phyloP scores from a whole-genome alignment of 2,888 invertebrate genomes.

The Chouioia cunea region DNA sequence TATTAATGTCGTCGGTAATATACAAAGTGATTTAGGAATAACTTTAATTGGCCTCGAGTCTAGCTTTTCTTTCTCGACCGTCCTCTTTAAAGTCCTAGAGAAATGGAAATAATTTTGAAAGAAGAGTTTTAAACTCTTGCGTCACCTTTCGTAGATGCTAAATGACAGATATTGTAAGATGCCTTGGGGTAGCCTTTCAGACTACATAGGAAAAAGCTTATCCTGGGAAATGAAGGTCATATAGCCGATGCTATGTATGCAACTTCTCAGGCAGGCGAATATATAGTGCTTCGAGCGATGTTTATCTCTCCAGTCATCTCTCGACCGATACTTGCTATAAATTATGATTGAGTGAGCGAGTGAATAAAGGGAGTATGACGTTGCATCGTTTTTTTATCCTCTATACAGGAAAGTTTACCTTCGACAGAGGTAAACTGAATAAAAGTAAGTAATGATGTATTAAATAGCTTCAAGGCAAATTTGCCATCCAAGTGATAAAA shows the following conservation, averaged over 20 bases:
- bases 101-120: not conserved
- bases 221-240: constrained; percentile 49
- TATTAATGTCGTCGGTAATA: constrained; percentile 28
- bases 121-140: constrained; percentile 25
- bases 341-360: not conserved
- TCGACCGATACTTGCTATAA: not conserved
- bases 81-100: not conserved
- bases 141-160: constrained; percentile 19
- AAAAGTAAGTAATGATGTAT: no score
- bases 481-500: no score
- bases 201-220: constrained; percentile 56
- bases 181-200: constrained; percentile 51
- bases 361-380: not conserved
- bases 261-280: not conserved
- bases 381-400: no score
- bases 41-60: constrained; percentile 22
- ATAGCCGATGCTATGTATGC: constrained; percentile 7
- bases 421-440: no score
- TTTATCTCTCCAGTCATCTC: constrained; percentile 7
- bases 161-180: constrained; percentile 33
- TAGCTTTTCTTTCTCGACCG: not conserved
- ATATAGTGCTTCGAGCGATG: constrained; percentile 15
- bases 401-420: no score
- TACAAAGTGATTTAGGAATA: constrained; percentile 7
- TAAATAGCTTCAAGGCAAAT: no score